phyloP scores from a whole-genome alignment of 2,113 vertebrate species.

The Cebidichthys violaceus region DNA sequence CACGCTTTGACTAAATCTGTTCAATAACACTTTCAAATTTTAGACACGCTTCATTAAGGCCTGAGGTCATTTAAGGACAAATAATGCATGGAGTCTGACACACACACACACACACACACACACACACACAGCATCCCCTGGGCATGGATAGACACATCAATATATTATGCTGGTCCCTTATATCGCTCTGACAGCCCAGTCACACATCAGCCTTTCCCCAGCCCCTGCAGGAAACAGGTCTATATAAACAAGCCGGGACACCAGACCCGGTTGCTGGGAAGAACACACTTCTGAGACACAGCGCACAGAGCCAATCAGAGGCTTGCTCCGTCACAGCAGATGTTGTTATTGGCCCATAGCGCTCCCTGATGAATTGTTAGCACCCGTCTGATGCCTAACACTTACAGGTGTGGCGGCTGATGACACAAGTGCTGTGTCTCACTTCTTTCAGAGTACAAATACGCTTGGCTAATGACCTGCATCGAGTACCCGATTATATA shows the following conservation, averaged over 20 bases:
- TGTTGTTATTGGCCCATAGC: slow-evolving; percentile 66
- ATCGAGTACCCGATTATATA: background rate
- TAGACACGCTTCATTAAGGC: slow-evolving; percentile 20
- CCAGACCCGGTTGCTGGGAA: slow-evolving; percentile 78
- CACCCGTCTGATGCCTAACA: slow-evolving; percentile 52
- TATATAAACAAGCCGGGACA: slow-evolving; percentile 65
- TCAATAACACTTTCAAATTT: slow-evolving; percentile 35
- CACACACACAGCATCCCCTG: background rate
- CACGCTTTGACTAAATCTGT: slow-evolving; percentile 35
- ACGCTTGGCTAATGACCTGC: background rate
- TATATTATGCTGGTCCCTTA: slow-evolving; percentile 34
- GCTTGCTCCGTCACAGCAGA: slow-evolving; percentile 44
- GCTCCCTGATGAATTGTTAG: slow-evolving; percentile 59
- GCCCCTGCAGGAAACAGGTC: slow-evolving; percentile 56
- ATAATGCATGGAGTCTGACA: slow-evolving; percentile 1
- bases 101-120: slow-evolving; percentile 15
- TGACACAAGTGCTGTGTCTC: slow-evolving; percentile 17
- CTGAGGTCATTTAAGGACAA: slow-evolving; percentile 39
- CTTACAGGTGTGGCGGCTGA: slow-evolving; percentile 22
- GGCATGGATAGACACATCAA: slow-evolving; percentile 26
- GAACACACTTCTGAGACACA: slow-evolving; percentile 62
- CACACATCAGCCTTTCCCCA: slow-evolving; percentile 42
- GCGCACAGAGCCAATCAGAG: slow-evolving; percentile 67
- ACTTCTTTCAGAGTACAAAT: slow-evolving; percentile 20
- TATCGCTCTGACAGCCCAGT: slow-evolving; percentile 36